Conservation (phyloP, 2,113 vertebrate species). For the Balaeniceps rex region DNA sequence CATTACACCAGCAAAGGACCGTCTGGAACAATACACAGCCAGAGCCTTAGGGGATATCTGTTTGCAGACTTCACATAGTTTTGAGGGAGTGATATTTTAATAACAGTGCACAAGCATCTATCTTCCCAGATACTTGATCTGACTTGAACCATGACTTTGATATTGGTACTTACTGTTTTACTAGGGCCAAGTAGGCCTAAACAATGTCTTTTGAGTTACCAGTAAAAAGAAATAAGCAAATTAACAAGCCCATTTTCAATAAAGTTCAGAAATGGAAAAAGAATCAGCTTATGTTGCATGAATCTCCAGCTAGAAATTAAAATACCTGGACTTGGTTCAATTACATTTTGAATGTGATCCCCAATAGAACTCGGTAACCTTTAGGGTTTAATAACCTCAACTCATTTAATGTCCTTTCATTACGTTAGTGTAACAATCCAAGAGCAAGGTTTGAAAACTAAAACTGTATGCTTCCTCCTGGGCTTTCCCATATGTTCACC, state of each 20-base stretch:
- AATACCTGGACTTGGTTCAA: slow-evolving; percentile 20
- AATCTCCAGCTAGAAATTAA: slow-evolving; percentile 33
- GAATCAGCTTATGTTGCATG: not conserved
- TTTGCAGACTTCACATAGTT: slow-evolving; percentile 1
- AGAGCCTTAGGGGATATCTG: not conserved
- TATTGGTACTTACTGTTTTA: slow-evolving; percentile 35
- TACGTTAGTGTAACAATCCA: not conserved
- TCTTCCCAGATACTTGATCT: slow-evolving; percentile 42
- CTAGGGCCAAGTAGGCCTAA: slow-evolving; percentile 46
- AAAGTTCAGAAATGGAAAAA: slow-evolving; percentile 2
- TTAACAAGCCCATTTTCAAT: slow-evolving; percentile 21
- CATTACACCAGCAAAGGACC: not conserved
- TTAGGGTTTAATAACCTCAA: slow-evolving; percentile 44
- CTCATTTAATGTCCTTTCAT: slow-evolving; percentile 32
- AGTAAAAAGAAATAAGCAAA: slow-evolving; percentile 60
- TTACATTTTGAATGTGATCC: slow-evolving; percentile 43
- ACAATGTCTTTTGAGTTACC: slow-evolving; percentile 44
- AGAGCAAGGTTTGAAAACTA: not conserved
- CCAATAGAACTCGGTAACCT: not conserved
- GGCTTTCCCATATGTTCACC: slow-evolving; percentile 19
- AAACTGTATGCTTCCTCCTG: slow-evolving; percentile 2
- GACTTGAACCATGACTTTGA: slow-evolving; percentile 47
- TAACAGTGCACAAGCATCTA: slow-evolving; percentile 24
- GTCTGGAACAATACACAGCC: not conserved
- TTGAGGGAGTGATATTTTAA: slow-evolving; percentile 34